These are phyloP conservation scores for Chelonus formosanus DNA, from an alignment of 2,888 invertebrate genomes.

Conservation along the genomic window DNA sequence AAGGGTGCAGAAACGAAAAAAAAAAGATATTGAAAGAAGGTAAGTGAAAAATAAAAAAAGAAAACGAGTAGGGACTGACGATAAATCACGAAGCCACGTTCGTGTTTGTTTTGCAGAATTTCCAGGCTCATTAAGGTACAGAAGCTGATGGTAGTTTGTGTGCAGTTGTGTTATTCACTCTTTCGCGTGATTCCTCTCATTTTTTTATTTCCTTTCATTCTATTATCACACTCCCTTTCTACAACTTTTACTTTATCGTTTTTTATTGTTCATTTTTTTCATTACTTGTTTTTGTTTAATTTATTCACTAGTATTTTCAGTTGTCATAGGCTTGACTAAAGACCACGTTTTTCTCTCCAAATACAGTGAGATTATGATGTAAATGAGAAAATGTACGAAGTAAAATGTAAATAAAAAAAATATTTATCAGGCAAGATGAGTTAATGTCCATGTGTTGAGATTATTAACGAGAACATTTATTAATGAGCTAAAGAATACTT, in stretches of 20 bases:
- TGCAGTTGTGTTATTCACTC: constrained; percentile 37
- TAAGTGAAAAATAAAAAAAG: neutral
- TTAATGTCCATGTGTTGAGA: too few species aligned
- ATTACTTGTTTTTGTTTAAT: neutral
- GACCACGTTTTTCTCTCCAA: too few species aligned
- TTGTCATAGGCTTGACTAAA: too few species aligned
- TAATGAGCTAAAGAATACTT: too few species aligned
- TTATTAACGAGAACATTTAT: too few species aligned
- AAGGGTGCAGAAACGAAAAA: constrained; percentile 6
- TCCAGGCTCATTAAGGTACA: constrained; percentile 42
- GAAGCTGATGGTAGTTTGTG: constrained; percentile 27
- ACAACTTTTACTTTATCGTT: constrained; percentile 14
- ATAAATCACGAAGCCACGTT: constrained; percentile 42
- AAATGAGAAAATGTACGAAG: too few species aligned
- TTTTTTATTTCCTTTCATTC: constrained; percentile 31
- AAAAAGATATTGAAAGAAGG: neutral
- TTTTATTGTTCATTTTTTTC: constrained; percentile 17
- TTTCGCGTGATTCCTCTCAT: constrained; percentile 37
- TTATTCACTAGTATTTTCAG: too few species aligned
- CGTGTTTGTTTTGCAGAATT: constrained; percentile 41
- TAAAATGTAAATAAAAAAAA: too few species aligned
- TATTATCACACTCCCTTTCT: neutral
- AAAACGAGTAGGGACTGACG: constrained; percentile 14
- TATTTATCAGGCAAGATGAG: too few species aligned
- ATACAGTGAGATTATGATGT: too few species aligned